Percentiles rank a stretch among this genome's conserved stretches.
Conservation (phyloP, 1,140 invertebrate genomes). For the Xylocopa sonorina region DNA sequence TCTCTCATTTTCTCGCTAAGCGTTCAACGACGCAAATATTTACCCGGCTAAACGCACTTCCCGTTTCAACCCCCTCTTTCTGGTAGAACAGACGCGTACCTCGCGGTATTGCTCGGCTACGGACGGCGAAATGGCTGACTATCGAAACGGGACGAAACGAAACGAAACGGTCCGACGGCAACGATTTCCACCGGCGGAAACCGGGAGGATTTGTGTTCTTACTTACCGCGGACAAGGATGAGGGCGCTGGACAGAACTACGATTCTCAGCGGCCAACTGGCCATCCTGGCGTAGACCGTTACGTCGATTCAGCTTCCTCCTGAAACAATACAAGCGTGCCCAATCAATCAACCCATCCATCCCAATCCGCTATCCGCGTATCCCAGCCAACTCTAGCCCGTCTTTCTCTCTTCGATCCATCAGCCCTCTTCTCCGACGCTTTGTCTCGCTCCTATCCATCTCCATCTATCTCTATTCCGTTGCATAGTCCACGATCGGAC, state of each 20-base stretch:
- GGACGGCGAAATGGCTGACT: conserved; percentile 39
- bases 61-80: background rate
- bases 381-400: conserved; percentile 47
- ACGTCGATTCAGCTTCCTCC: conserved; percentile 82
- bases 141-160: conserved; percentile 32
- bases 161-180: conserved; percentile 2
- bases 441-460: conserved; percentile 3
- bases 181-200: conserved; percentile 38
- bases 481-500: conserved; percentile 47
- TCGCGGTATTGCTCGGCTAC: background rate
- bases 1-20: conserved; percentile 44
- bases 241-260: conserved; percentile 78
- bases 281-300: conserved; percentile 81
- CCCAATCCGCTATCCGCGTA: conserved; percentile 54
- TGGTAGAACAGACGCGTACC: background rate
- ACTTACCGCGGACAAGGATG: conserved; percentile 80
- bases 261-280: conserved; percentile 78
- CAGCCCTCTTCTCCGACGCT: background rate
- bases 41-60: conserved; percentile 45
- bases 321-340: conserved; percentile 73
- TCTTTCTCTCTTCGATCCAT: conserved; percentile 31
- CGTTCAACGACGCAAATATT: conserved; percentile 48
- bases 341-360: conserved; percentile 75
- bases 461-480: conserved; percentile 9
- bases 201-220: conserved; percentile 55